Conservation (phyloP, 2,113 vertebrate genomes). For the Neofelis nebulosa region DNA sequence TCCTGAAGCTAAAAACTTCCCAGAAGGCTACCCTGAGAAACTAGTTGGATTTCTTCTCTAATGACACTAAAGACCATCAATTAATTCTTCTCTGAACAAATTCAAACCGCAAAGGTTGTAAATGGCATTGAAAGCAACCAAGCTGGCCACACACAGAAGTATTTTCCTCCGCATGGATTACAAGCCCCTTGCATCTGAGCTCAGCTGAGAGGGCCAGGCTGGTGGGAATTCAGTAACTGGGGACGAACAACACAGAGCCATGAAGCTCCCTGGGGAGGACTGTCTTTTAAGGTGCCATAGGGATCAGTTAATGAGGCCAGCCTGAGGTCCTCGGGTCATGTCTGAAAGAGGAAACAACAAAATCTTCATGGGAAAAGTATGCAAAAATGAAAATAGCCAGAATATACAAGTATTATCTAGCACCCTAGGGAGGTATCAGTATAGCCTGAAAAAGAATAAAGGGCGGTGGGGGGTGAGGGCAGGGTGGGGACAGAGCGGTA, state of each 20-base stretch:
- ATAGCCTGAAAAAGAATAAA: neutral
- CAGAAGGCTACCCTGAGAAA: conserved; percentile 43
- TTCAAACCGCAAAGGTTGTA: conserved; percentile 28
- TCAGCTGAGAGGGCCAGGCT: neutral
- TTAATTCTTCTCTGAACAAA: neutral
- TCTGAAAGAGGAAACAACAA: conserved; percentile 67
- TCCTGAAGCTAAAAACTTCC: neutral
- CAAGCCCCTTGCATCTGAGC: neutral
- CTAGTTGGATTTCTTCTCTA: neutral
- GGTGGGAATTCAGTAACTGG: conserved; percentile 26
- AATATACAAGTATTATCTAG: conserved; percentile 38
- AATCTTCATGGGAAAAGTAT: conserved; percentile 64
- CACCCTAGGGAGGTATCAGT: conserved; percentile 56
- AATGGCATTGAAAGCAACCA: conserved; percentile 6
- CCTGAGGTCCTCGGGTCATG: conserved; percentile 27
- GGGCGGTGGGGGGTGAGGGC: neutral
- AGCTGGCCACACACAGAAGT: neutral
- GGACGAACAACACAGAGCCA: neutral
- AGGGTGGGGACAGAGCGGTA: neutral
- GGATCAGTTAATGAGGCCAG: conserved; percentile 40
- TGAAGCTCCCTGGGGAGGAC: neutral
- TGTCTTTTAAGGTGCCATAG: conserved; percentile 57
- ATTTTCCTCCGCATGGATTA: neutral
- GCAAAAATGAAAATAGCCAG: conserved; percentile 48
- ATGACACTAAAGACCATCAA: neutral